Evolutionary conservation across 2,797 vertebrate genomes (phyloP).

Genomic region (Thunnus albacares): DNA sequence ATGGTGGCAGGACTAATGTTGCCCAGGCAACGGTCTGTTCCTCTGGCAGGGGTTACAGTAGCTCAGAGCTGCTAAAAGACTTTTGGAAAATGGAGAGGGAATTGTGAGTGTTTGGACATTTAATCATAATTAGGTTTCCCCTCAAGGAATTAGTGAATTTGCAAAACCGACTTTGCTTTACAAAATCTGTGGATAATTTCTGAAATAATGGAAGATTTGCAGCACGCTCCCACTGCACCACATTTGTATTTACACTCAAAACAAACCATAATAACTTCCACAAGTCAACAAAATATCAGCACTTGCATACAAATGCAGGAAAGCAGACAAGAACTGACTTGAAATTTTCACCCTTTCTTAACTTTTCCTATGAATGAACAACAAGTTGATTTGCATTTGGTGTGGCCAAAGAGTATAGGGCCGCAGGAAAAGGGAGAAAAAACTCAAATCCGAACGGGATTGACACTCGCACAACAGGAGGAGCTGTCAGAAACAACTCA

Average conservation of each 20-base stretch:
- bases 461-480: constrained; percentile 69
- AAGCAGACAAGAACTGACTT: constrained; percentile 13
- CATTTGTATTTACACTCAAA: constrained; percentile 48
- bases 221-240: constrained; percentile 23
- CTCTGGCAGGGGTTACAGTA: constrained; percentile 70
- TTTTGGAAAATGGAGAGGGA: constrained; percentile 64
- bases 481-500: constrained; percentile 79
- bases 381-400: constrained; percentile 55
- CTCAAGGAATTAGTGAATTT: constrained; percentile 64
- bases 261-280: constrained; percentile 28
- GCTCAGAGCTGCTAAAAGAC: constrained; percentile 67
- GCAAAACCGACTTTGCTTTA: constrained; percentile 53
- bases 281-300: constrained; percentile 20
- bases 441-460: constrained; percentile 57
- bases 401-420: constrained; percentile 44
- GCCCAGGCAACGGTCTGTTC: constrained; percentile 71
- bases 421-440: neutral
- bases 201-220: constrained; percentile 50
- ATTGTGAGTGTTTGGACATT: constrained; percentile 73
- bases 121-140: constrained; percentile 73
- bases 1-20: constrained; percentile 70
- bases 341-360: constrained; percentile 19
- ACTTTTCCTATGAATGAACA: constrained; percentile 50
- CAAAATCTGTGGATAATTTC: constrained; percentile 47
- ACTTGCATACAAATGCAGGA: constrained; percentile 12